Base-by-base conservation (phyloP, 2,888 invertebrate species). In the Diachrysia chrysitis region DNA sequence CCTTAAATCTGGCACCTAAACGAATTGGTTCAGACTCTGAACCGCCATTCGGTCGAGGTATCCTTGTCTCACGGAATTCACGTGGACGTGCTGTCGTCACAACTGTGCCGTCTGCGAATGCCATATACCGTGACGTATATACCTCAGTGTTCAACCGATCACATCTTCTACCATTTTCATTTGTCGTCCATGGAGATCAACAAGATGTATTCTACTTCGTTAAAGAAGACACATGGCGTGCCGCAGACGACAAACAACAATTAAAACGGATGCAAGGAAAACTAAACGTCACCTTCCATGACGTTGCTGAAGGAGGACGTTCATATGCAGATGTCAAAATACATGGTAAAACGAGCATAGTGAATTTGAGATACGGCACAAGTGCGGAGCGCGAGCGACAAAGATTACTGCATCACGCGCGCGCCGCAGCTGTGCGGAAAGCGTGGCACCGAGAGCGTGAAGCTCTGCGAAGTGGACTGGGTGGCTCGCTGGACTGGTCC, bases 391-490 rank as follows among this genome's bases (percentile, higher is more conserved):
- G 98, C 82, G 99, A 99, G 91, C 97, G 98, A 81, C 98, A 98
- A 87, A 96, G 99, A 48, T 95, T 99, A 67, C 95, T 99, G 88
- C 98, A 98, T 86, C 99, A 99, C 90, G 99, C 99, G 58, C 98
- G 98, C 85, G 93, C 97, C 9, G 96, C 97, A 29, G 99, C 99
- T 0, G 97, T 98, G 57, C 96, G 98, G 51, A 98, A 98, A 90
- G 98, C 99, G 54, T 99, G 99, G 99, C 97, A 98, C 85, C 96
- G 98, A 68, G 99, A 99, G 90, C 97, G 98, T 72, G 98, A 99
- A 87, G 97, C 98, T 4, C 93, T 98, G 53, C 97, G 98, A 73
- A 96, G 96, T 66, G 98, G 98, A 48, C 96, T 98, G 23, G 97
- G 97, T 58, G 98, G 98, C 29, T 96, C 96, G 71, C 93, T 97